Conservation (phyloP, 2,888 invertebrate genomes). For the Acheta domesticus region DNA sequence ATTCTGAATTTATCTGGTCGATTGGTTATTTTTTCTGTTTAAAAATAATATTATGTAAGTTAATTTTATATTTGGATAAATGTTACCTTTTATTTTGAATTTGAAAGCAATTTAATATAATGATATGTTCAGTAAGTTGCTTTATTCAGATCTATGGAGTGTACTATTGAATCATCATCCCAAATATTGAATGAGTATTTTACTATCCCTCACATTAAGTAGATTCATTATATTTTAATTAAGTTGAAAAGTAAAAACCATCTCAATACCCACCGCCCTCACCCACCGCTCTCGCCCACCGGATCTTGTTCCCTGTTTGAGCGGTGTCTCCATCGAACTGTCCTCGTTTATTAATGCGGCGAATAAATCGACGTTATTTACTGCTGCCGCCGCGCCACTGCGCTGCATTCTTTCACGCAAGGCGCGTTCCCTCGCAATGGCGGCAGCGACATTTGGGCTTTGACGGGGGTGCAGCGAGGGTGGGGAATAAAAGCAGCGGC, state of each 20-base stretch:
- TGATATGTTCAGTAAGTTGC: too few species aligned
- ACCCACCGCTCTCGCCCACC: background rate
- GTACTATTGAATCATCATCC: too few species aligned
- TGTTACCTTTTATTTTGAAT: too few species aligned
- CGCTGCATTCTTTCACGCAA: background rate
- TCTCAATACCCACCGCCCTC: background rate
- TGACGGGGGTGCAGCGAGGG: background rate
- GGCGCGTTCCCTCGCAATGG: background rate
- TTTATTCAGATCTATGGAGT: too few species aligned
- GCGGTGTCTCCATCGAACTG: background rate
- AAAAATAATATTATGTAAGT: too few species aligned
- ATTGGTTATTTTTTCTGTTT: too few species aligned
- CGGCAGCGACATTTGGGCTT: background rate
- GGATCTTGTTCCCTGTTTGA: background rate
- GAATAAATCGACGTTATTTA: conserved; percentile 2
- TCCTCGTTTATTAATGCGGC: background rate
- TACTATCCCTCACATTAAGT: background rate
- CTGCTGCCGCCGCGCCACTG: background rate
- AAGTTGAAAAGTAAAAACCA: background rate
- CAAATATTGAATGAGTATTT: background rate
- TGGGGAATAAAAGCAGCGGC: too few species aligned
- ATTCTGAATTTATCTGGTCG: too few species aligned
- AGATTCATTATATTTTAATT: background rate
- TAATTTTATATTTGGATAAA: too few species aligned
- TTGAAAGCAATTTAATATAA: too few species aligned